Conservation (phyloP, 1,140 invertebrate genomes). For the Drosophila pseudoananassae region DNA sequence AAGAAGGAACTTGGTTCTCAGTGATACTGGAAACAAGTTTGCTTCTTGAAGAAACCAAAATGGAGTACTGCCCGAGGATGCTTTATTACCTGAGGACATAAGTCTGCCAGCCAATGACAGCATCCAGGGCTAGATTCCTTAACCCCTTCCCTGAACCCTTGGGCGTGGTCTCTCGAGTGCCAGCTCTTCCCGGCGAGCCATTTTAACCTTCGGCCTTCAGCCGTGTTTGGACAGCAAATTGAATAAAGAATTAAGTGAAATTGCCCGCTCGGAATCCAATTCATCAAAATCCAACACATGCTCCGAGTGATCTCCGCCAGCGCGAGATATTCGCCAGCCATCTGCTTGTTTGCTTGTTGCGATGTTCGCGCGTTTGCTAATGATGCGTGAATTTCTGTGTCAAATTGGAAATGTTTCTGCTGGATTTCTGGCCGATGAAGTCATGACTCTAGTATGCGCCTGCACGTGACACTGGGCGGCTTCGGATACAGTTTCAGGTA, state of each 20-base stretch:
- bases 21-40: slow-evolving; percentile 51
- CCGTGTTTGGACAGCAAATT: slow-evolving; percentile 58
- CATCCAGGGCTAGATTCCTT: slow-evolving; percentile 34
- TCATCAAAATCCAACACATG: slow-evolving; percentile 73
- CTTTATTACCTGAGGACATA: slow-evolving; percentile 53
- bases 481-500: slow-evolving; percentile 31
- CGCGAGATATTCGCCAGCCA: slow-evolving; percentile 20
- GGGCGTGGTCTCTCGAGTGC: slow-evolving; percentile 61
- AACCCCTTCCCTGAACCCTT: slow-evolving; percentile 52
- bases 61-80: slow-evolving; percentile 49
- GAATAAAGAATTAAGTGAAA: slow-evolving; percentile 40
- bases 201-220: slow-evolving; percentile 53
- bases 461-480: slow-evolving; percentile 56
- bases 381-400: slow-evolving; percentile 73
- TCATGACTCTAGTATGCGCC: slow-evolving; percentile 33
- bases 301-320: slow-evolving; percentile 28
- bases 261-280: slow-evolving; percentile 53
- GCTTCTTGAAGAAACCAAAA: slow-evolving; percentile 38
- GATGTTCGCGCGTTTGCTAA: slow-evolving; percentile 54
- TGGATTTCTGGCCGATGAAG: slow-evolving; percentile 62
- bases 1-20: slow-evolving; percentile 51
- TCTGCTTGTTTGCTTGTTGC: slow-evolving; percentile 40
- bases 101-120: slow-evolving; percentile 61
- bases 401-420: slow-evolving; percentile 33
- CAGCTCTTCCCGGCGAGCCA: neutral